Conservation (phyloP, 2,888 invertebrate genomes). For the Meloe dianella region DNA sequence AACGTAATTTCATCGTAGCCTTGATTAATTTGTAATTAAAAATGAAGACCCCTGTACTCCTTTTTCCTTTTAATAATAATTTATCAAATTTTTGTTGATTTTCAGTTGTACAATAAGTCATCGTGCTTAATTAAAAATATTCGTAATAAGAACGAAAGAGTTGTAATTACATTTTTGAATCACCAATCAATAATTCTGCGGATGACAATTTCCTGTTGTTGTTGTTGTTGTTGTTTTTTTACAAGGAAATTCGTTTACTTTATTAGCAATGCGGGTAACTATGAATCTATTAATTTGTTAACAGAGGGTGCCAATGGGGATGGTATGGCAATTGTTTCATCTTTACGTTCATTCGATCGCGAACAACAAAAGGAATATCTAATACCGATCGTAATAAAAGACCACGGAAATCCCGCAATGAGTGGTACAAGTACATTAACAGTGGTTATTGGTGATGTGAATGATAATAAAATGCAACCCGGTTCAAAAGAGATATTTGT, state of each 20-base stretch:
- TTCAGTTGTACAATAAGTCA: not conserved
- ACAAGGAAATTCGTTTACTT: not conserved
- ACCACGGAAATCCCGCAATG: constrained; percentile 95
- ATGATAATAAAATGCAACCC: constrained; percentile 98
- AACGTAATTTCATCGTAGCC: no score
- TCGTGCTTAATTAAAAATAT: not conserved
- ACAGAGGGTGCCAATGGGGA: constrained; percentile 95
- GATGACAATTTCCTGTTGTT: not conserved
- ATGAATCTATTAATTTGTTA: constrained; percentile 35
- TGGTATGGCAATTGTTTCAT: constrained; percentile 97
- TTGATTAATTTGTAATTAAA: not conserved
- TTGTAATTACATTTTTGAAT: not conserved
- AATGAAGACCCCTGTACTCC: not conserved
- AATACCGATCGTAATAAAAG: constrained; percentile 96
- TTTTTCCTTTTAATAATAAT: not conserved
- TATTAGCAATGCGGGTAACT: no score
- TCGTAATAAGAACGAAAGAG: not conserved
- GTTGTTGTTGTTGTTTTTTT: not conserved
- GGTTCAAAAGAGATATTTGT: constrained; percentile 97
- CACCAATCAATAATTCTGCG: not conserved
- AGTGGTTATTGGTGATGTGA: constrained; percentile 96
- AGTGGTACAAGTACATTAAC: constrained; percentile 95
- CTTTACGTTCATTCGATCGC: constrained; percentile 89
- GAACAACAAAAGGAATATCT: constrained; percentile 96
- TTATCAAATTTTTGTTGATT: not conserved